Evolutionary conservation across 1,140 invertebrate genomes (phyloP), one percentile per base, ranked within the genome.

Genomic region (Gryon sp.): DNA sequence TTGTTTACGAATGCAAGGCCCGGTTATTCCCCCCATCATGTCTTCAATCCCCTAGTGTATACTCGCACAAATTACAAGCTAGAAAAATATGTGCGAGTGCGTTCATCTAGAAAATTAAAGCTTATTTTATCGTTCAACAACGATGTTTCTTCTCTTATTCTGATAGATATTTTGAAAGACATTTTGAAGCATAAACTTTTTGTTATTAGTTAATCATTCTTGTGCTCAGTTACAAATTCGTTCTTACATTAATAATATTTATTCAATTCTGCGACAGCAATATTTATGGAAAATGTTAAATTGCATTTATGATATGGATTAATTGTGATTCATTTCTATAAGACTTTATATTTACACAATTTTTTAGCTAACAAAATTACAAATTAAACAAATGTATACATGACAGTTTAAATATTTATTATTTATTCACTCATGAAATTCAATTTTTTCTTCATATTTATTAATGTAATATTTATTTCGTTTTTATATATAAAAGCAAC

Each of bases 61-160:
- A 36, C 62, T 45, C 41, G 45, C 48, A 65, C 41, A 79, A 82
- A 82, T 83, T 82, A 82, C 81, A 65, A 70, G 43, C 52, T 45
- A 59, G 45, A 63, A 14, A 66, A 74, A 73, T 73, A 74, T 66
- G 66, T 74, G 66, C 75, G 59, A 77, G 81, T 52, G 79, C 81
- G 53, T 46, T 85, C 85, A 70, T 79, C 80, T 78, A 83, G 84
- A 87, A 87, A 87, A 87, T 87, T 85, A 80, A 80, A 82, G 82
- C 82, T 85, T 86, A 87, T 86, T 86, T 77, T 53, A 60, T 48
- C 66, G 59, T 60, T 72, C 74, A 30, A 59, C 32, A 43, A 36
- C 26, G 11, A 48, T 30, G 50, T 45, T 43, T 70, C 59, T 73
- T n/a, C 28, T n/a, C n/a, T n/a, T n/a, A 24, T 24, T 3, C 3